Conservation (phyloP, 1,140 invertebrate genomes). For the Daktulosphaira vitifoliae region DNA sequence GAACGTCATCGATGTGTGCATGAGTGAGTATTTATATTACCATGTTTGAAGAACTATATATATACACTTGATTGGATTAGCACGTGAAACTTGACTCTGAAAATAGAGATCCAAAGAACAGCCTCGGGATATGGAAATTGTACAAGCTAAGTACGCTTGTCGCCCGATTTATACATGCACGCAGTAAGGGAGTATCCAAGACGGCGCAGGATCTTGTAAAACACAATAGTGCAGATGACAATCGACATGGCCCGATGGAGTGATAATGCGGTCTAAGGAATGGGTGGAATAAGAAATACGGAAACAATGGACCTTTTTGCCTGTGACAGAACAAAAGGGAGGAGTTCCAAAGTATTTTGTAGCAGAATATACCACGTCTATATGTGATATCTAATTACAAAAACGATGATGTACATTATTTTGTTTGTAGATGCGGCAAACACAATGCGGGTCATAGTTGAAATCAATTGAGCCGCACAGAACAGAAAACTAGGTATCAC, state of each 20-base stretch:
- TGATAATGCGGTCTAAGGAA: conserved; percentile 1
- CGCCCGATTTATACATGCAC: not conserved
- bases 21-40: not conserved
- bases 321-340: conserved; percentile 19
- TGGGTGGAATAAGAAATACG: conserved; percentile 19
- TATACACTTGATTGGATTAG: conserved; percentile 5
- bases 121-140: not conserved
- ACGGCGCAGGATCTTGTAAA: conserved; percentile 1
- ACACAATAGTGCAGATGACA: conserved; percentile 24
- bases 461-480: conserved; percentile 24
- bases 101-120: too few species aligned
- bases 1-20: not conserved
- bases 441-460: conserved; percentile 32
- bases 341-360: conserved; percentile 11
- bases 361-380: not conserved
- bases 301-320: conserved; percentile 30
- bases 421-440: conserved; percentile 1
- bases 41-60: not conserved
- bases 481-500: conserved; percentile 9
- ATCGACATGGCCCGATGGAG: conserved; percentile 26
- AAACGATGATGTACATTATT: conserved; percentile 27
- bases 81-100: conserved; percentile 23
- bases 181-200: not conserved
- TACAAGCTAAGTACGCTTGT: not conserved
- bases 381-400: conserved; percentile 29